Percentiles rank a stretch among this genome's conserved stretches.
Conservation (phyloP, 2,797 vertebrate genomes). For the Channa striata region DNA sequence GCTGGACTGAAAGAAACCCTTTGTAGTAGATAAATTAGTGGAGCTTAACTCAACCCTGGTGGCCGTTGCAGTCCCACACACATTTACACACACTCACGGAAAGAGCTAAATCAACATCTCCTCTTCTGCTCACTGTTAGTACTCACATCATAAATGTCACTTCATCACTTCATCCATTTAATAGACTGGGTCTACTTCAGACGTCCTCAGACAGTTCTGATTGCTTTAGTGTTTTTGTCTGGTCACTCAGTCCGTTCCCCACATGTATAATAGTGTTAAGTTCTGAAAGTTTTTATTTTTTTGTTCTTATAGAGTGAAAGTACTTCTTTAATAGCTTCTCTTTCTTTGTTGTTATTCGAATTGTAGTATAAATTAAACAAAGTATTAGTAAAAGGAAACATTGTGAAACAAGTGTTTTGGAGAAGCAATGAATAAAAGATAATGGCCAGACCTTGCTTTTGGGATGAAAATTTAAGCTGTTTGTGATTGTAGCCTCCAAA, state of each 20-base stretch:
- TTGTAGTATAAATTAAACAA: conserved; percentile 7
- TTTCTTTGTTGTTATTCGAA: conserved; percentile 1
- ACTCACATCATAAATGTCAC: conserved; percentile 84
- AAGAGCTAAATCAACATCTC: conserved; percentile 68
- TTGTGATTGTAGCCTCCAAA: conserved; percentile 44
- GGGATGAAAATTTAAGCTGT: conserved; percentile 41
- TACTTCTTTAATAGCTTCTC: not conserved
- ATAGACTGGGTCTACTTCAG: conserved; percentile 22
- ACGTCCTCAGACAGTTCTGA: conserved; percentile 36
- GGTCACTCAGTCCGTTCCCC: conserved; percentile 7
- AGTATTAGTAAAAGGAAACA: conserved; percentile 9
- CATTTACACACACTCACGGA: conserved; percentile 42
- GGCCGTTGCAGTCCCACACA: conserved; percentile 48
- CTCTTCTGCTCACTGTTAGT: conserved; percentile 76
- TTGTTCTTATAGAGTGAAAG: not conserved
- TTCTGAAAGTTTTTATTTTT: no score
- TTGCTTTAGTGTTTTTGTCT: conserved; percentile 54
- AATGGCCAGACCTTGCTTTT: conserved; percentile 46
- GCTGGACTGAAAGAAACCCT: conserved; percentile 59
- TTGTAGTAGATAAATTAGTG: conserved; percentile 64
- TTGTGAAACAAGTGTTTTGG: not conserved
- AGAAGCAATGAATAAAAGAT: conserved; percentile 28
- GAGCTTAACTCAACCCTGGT: conserved; percentile 59
- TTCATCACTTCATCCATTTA: conserved; percentile 64
- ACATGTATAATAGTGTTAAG: not conserved